phyloP scores from a whole-genome alignment of 2,113 vertebrate genomes.

The Tapirus terrestris region DNA sequence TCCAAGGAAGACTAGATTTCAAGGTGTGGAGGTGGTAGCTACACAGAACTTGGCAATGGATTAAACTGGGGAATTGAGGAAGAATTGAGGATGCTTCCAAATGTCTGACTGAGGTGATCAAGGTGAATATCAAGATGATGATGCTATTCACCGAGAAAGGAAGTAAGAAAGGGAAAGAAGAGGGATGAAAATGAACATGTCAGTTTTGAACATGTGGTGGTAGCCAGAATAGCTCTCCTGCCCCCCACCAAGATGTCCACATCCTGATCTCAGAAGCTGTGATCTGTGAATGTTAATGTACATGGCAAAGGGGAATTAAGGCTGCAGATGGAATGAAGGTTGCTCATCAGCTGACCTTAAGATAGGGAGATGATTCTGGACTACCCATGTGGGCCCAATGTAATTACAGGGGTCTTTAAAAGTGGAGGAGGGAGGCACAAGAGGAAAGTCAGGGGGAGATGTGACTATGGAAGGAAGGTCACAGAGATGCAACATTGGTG shows the following conservation, averaged over 20 bases:
- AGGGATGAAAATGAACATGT: background rate
- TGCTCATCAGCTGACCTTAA: background rate
- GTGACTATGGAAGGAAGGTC: background rate
- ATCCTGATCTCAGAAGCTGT: background rate
- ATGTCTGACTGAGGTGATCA: background rate
- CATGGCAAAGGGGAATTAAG: background rate
- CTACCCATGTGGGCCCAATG: background rate
- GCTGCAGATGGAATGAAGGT: background rate
- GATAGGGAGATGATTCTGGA: background rate
- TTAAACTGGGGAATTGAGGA: background rate
- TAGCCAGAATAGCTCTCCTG: background rate
- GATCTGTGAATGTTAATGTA: background rate
- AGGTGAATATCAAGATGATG: background rate
- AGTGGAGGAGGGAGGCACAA: background rate
- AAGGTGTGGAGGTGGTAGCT: background rate
- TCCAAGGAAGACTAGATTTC: background rate
- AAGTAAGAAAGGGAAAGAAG: background rate
- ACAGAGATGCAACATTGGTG: fast-evolving
- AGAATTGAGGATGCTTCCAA: background rate
- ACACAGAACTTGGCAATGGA: background rate
- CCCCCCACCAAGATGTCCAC: background rate
- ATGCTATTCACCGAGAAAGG: background rate
- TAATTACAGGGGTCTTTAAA: background rate
- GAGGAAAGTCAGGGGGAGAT: background rate
- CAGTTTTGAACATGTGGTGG: background rate